Conservation (phyloP, 2,113 vertebrate genomes). For the Thalassarche chlororhynchos region DNA sequence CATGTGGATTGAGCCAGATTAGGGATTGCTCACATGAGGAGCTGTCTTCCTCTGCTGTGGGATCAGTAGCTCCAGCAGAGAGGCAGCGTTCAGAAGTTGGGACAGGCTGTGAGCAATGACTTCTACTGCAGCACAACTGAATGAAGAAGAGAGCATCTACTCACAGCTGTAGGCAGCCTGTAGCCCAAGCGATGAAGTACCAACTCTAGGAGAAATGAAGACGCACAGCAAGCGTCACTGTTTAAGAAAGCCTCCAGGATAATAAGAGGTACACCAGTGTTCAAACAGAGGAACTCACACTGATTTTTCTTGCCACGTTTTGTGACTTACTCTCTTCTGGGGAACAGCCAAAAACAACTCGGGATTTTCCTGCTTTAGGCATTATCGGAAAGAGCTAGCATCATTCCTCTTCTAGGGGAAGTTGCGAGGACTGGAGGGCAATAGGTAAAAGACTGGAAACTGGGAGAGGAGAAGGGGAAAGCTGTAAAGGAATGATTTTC, state of each 20-base stretch:
- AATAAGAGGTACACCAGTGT: not conserved
- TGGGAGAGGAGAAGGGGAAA: not conserved
- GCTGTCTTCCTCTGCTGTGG: not conserved
- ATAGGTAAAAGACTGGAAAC: not conserved
- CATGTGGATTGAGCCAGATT: not conserved
- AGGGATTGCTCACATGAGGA: not conserved
- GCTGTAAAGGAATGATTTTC: not conserved
- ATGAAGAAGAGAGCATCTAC: not conserved
- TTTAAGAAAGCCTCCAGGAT: not conserved
- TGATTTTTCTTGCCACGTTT: not conserved
- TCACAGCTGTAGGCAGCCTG: not conserved
- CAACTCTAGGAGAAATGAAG: not conserved
- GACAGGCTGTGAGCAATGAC: not conserved
- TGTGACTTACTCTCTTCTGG: not conserved
- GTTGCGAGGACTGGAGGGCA: not conserved
- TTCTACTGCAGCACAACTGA: not conserved
- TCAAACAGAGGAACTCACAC: not conserved
- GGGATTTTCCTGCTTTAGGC: not conserved
- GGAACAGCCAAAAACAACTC: not conserved
- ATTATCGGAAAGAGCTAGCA: not conserved
- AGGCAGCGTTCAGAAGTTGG: not conserved
- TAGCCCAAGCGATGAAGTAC: not conserved
- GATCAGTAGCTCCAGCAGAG: not conserved
- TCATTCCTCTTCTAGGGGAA: not conserved
- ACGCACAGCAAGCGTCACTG: not conserved